Base-by-base conservation (phyloP, 2,113 vertebrate genomes). In the Procapra przewalskii region DNA sequence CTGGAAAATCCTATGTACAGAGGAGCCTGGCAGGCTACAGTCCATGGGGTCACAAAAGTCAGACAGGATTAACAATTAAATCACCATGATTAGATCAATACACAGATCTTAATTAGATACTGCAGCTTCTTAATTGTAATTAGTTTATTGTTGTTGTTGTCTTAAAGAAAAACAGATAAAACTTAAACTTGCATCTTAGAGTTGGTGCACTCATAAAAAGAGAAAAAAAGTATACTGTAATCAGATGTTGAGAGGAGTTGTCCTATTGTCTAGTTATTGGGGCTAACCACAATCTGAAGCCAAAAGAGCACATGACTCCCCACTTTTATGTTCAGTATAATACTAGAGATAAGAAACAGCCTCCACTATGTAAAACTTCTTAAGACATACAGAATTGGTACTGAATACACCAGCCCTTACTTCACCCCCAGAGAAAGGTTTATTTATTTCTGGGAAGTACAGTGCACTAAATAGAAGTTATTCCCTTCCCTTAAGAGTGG, bases 101-200 rank as follows among this genome's bases (percentile, higher is more conserved):
- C 0, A 1, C 40, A 27, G 23, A 77, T 43, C 23, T 43, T 77
- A 43, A 43, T 43, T 77, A 43, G 71, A 40, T 77, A 43, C 3
- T 43, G 6, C 6, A 77, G 11, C 27, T 43, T 77, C 23, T 77
- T 77, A 77, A 77, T 13, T 77, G 1, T 77, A 77, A 77, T 43
- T 77, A 71, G 67, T 21, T 62, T 89, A 17, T 25, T 48, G n/a
- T 29, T 54, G 85, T 96, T 95, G 2, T 45, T 84, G 0, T 45
- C 23, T 64, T 93, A 13, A 97, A 31, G 16, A 90, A 71, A 96
- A 88, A 11, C 6, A 64, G 1, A 25, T 81, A 81, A 85, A 93
- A 82, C 6, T 55, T 87, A 50, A 87, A 67, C 10, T 43, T 67
- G 2, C 10, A 55, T 23, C 0, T 25, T 79, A 91, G 5, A 90